Percentiles rank a stretch among this genome's conserved stretches.
Conservation (phyloP, 2,797 vertebrate species). For the Cyprinodon diabolis region DNA sequence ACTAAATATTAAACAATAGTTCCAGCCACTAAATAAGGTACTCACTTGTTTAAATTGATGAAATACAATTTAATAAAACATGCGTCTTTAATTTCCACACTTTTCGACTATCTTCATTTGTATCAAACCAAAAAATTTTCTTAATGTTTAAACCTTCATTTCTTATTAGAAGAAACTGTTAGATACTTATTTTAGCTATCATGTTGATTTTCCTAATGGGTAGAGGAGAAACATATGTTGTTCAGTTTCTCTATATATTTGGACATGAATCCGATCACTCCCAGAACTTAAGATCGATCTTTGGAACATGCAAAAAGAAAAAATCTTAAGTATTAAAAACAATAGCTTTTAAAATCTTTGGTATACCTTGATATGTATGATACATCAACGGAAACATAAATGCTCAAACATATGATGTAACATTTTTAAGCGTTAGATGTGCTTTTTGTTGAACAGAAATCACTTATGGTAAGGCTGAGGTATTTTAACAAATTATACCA, state of each 20-base stretch:
- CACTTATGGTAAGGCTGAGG: background rate
- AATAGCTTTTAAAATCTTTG: background rate
- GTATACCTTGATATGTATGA: background rate
- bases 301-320: background rate
- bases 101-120: background rate
- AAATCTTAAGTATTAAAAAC: background rate
- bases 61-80: background rate
- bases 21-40: no score
- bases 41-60: no score
- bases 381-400: background rate
- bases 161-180: background rate
- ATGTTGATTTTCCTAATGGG: background rate
- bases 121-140: background rate
- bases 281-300: background rate
- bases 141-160: background rate
- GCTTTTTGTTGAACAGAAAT: background rate
- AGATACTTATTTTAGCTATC: background rate
- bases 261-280: background rate
- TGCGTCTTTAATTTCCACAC: background rate
- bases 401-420: background rate
- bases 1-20: no score
- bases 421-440: background rate
- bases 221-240: background rate
- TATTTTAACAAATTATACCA: background rate
- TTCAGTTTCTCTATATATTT: background rate